phyloP scores from a whole-genome alignment of 2,888 invertebrate species.

The Cryptocheilus praepositus region DNA sequence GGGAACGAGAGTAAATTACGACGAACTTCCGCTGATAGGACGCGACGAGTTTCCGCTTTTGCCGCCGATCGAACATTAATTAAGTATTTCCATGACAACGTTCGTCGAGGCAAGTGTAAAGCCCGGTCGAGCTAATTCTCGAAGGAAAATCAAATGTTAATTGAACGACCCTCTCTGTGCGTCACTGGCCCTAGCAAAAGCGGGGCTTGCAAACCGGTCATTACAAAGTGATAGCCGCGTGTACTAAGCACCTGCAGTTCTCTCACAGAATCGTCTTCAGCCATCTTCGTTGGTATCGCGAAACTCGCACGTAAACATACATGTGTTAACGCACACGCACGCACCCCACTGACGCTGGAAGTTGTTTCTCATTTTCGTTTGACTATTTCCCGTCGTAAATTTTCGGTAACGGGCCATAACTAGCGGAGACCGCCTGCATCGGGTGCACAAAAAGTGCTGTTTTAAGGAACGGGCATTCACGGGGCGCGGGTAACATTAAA shows the following conservation, averaged over 20 bases:
- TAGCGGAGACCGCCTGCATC: background rate
- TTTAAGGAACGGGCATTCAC: no score
- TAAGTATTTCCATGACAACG: no score
- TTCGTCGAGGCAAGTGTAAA: no score
- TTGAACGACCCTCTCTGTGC: conserved; percentile 3
- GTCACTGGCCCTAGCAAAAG: background rate
- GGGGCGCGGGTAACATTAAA: no score
- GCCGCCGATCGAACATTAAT: no score
- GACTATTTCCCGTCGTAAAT: conserved; percentile 11
- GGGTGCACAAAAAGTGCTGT: no score
- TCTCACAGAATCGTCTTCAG: background rate
- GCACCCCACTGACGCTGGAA: background rate
- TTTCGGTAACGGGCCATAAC: background rate
- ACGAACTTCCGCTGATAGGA: no score
- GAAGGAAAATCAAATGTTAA: conserved; percentile 19
- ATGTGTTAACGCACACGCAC: no score
- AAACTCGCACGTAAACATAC: background rate
- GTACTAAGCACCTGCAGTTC: background rate
- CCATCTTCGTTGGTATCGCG: conserved; percentile 9
- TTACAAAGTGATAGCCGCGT: conserved; percentile 26
- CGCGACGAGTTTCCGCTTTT: no score
- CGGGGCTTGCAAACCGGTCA: conserved; percentile 10
- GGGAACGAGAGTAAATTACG: no score
- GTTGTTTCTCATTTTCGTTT: conserved; percentile 29
- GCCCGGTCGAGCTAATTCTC: background rate